Conservation (phyloP, 2,113 vertebrate genomes). For the Bothrops jararaca region DNA sequence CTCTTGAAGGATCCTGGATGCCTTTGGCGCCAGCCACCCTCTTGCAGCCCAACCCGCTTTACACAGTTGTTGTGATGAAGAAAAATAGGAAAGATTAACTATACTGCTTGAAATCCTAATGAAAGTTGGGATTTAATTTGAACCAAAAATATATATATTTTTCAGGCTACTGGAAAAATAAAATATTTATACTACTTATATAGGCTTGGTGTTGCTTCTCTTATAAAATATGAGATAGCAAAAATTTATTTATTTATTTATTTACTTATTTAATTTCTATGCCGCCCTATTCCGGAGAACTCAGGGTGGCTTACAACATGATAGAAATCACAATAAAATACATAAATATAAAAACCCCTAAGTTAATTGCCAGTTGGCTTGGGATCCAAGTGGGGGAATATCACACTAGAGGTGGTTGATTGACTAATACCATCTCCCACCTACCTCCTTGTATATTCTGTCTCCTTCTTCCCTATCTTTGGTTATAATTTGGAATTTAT, state of each 20-base stretch:
- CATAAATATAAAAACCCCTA: no score
- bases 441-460: no score
- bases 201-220: background rate
- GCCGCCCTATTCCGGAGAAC: no score
- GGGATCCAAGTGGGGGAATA: background rate
- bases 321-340: no score
- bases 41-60: background rate
- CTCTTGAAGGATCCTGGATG: background rate
- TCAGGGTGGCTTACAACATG: no score
- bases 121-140: background rate
- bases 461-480: background rate
- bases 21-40: background rate
- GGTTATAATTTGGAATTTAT: background rate
- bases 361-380: background rate
- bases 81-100: background rate
- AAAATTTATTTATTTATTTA: no score
- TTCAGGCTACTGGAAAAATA: slow-evolving; percentile 27
- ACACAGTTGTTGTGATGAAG: background rate
- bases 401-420: background rate
- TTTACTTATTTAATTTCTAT: no score
- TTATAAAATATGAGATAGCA: background rate
- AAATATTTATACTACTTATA: background rate
- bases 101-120: background rate
- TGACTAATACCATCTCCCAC: background rate
- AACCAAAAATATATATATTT: background rate